Conservation (phyloP, 1,140 invertebrate genomes). For the Hycleus cichorii region DNA sequence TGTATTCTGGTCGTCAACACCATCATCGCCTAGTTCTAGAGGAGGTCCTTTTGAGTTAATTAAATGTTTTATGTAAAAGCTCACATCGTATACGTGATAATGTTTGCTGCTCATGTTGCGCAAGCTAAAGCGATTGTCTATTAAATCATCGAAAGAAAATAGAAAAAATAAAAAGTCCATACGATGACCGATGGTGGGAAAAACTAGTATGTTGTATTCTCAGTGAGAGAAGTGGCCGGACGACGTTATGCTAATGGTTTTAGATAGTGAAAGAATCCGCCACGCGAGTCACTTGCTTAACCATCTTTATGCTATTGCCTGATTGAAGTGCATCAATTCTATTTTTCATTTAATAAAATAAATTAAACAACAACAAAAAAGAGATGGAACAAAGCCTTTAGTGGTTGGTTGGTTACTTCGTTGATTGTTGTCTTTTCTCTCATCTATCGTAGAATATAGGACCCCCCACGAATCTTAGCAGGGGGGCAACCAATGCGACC, state of each 20-base stretch:
- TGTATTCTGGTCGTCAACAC: too few species aligned
- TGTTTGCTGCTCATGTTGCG: constrained; percentile 30
- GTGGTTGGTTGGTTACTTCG: too few species aligned
- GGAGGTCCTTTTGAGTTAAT: constrained; percentile 9
- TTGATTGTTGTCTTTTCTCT: too few species aligned
- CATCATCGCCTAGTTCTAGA: too few species aligned
- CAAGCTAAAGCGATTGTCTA: constrained; percentile 28
- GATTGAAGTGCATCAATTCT: too few species aligned
- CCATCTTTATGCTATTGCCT: neutral
- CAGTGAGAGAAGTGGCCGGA: constrained; percentile 22
- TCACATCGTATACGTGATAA: constrained; percentile 28
- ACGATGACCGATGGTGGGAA: constrained; percentile 37
- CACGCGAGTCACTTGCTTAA: constrained; percentile 5
- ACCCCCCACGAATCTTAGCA: too few species aligned
- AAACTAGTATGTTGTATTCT: constrained; percentile 36
- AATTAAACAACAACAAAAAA: too few species aligned
- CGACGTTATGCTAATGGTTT: constrained; percentile 22
- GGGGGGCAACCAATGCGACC: neutral
- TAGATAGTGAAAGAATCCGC: neutral
- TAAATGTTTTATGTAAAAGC: constrained; percentile 31
- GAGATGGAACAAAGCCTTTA: too few species aligned
- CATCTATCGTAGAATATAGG: too few species aligned
- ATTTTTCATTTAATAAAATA: too few species aligned
- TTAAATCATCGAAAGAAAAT: constrained; percentile 35
- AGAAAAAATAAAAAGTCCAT: constrained; percentile 28